Percentiles rank a stretch among this genome's conserved stretches.
Conservation (phyloP, 2,888 invertebrate species). For the Scaptodrosophila latifasciaeformis region DNA sequence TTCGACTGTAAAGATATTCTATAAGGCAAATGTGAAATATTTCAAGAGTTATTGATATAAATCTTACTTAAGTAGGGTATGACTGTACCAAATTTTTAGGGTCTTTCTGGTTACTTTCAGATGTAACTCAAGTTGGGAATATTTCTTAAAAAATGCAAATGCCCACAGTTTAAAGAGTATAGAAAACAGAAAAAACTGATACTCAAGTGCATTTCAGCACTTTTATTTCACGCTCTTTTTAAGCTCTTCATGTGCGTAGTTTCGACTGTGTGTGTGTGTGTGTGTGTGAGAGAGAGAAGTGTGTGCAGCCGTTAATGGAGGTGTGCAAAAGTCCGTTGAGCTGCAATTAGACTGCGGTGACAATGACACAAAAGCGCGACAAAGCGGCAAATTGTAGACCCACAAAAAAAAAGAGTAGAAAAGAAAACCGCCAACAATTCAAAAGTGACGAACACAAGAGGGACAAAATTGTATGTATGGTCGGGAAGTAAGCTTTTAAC, state of each 20-base stretch:
- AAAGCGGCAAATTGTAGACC: conserved; percentile 39
- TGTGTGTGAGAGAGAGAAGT: neutral
- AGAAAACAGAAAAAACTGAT: conserved; percentile 31
- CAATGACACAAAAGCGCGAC: conserved; percentile 66
- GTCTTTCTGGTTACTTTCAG: no score
- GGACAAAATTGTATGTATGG: no score
- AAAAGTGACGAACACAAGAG: neutral
- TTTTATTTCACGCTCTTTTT: conserved; percentile 16
- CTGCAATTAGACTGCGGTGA: conserved; percentile 63
- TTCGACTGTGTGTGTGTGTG: neutral
- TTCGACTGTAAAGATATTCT: no score
- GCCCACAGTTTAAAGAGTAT: conserved; percentile 15
- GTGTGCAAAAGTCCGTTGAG: conserved; percentile 40
- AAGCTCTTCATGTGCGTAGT: neutral
- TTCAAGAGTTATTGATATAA: no score
- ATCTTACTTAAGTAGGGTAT: no score
- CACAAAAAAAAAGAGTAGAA: conserved; percentile 7
- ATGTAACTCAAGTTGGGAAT: no score
- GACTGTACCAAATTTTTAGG: no score
- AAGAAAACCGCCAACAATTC: conserved; percentile 2
- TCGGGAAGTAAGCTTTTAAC: conserved; percentile 46
- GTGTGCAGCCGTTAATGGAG: conserved; percentile 4
- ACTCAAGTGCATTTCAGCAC: conserved; percentile 56
- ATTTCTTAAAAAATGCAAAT: no score
- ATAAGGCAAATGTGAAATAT: no score